Evolutionary conservation across 2,888 invertebrate species (phyloP).

Genomic region (Junonia oenone): DNA sequence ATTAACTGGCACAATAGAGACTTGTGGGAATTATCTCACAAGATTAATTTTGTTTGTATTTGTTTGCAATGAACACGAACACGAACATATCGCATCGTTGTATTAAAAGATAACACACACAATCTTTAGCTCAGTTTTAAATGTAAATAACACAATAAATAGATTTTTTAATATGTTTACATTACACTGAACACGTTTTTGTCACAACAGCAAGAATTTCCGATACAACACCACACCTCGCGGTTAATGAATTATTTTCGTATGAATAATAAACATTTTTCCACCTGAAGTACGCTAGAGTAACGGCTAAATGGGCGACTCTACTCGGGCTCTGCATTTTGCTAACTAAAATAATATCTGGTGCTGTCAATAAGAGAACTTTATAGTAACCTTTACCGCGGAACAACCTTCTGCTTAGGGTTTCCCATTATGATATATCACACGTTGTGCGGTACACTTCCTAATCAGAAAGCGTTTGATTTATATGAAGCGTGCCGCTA

Average conservation of each 20-base stretch:
- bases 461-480: conserved; percentile 26
- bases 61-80: background rate
- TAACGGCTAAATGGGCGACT: conserved; percentile 58
- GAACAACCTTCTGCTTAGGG: conserved; percentile 47
- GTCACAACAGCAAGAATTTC: background rate
- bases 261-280: conserved; percentile 7
- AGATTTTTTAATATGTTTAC: background rate
- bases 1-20: background rate
- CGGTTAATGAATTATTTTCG: background rate
- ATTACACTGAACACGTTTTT: background rate
- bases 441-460: conserved; percentile 21
- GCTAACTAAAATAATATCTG: conserved; percentile 55
- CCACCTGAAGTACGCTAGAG: conserved; percentile 60
- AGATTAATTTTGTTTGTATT: background rate
- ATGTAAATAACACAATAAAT: background rate
- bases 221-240: background rate
- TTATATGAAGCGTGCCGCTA: conserved; percentile 6
- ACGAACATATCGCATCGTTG: background rate
- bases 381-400: conserved; percentile 42
- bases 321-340: conserved; percentile 67
- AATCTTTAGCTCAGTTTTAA: background rate
- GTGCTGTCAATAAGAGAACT: conserved; percentile 43
- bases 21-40: background rate
- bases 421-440: conserved; percentile 37
- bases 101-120: background rate